phyloP scores from a whole-genome alignment of 2,113 vertebrate genomes.

The Scytalopus superciliaris region DNA sequence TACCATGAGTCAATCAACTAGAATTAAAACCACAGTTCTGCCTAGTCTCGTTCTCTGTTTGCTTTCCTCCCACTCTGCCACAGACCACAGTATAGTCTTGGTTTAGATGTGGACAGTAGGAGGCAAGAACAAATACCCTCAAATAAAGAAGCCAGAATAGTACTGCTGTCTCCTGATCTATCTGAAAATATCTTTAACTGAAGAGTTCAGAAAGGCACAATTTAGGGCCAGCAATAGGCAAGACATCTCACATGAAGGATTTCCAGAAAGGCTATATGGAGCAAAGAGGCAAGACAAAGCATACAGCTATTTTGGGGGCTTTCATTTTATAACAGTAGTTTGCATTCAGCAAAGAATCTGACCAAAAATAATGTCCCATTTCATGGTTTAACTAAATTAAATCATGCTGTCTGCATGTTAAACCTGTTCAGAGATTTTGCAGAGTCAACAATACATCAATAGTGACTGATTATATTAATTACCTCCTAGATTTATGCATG shows the following conservation, averaged over 20 bases:
- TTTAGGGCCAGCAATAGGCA: background rate
- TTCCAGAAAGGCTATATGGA: background rate
- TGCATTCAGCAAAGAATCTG: background rate
- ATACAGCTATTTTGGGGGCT: background rate
- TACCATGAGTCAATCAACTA: background rate
- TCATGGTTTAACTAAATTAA: background rate
- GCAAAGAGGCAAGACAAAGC: background rate
- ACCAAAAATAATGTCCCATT: background rate
- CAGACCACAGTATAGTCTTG: background rate
- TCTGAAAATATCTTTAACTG: background rate
- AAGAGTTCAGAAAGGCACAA: background rate
- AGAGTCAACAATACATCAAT: background rate
- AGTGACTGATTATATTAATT: constrained; percentile 1
- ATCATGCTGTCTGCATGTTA: background rate
- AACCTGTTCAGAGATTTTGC: background rate
- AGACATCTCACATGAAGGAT: background rate
- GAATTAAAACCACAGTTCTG: background rate
- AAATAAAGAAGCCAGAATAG: background rate
- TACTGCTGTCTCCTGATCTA: background rate
- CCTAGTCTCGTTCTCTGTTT: background rate
- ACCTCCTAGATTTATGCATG: background rate
- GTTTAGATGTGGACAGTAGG: background rate
- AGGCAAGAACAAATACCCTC: background rate
- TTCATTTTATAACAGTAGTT: background rate
- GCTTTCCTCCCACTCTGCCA: background rate